Percentiles rank a stretch among this genome's conserved stretches.
Conservation (phyloP, 2,888 invertebrate species). For the Synergus japonicus region DNA sequence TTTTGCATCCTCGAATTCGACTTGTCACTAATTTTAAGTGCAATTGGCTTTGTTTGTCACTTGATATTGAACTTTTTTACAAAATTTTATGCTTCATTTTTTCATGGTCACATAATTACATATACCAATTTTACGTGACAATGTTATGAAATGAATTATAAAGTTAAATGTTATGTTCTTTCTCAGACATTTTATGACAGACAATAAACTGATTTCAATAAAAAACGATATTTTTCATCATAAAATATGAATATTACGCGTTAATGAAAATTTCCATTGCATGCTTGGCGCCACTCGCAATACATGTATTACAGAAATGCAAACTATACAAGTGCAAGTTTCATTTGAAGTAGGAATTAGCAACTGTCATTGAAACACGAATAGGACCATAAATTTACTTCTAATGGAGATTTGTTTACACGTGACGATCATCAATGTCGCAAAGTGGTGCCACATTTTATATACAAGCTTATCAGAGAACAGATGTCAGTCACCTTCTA, state of each 20-base stretch:
- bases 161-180: background rate
- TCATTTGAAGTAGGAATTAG: background rate
- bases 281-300: background rate
- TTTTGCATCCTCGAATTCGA: no score
- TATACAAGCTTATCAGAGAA: background rate
- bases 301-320: background rate
- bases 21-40: no score
- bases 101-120: no score
- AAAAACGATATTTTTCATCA: background rate
- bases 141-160: background rate
- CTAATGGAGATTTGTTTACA: background rate
- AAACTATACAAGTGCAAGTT: background rate
- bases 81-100: no score
- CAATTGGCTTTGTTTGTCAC: no score
- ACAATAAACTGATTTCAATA: background rate
- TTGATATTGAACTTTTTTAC: no score
- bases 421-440: background rate
- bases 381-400: background rate
- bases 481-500: background rate
- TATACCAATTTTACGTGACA: background rate
- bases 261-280: background rate
- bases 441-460: background rate
- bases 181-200: background rate
- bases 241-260: background rate
- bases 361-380: background rate